Percentiles rank a stretch among this genome's conserved stretches.
Evolutionary conservation across 1,140 invertebrate genomes (phyloP).

Genomic region (Drosophila melanica): DNA sequence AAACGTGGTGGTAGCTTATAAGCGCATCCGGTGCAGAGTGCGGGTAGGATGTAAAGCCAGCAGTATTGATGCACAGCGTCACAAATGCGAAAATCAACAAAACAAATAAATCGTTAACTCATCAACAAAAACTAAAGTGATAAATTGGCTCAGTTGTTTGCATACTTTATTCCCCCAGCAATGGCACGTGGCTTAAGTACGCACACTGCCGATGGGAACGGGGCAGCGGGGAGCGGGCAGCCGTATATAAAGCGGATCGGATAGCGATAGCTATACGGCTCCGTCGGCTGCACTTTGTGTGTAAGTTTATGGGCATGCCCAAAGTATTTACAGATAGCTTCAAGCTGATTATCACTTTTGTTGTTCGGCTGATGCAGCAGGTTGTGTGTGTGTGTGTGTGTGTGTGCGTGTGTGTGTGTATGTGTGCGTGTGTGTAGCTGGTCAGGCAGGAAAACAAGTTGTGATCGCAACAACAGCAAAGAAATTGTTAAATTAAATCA

Average conservation of each 20-base stretch:
- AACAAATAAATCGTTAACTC: slow-evolving; percentile 1
- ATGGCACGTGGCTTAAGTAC: slow-evolving; percentile 10
- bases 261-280: not conserved
- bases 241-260: not conserved
- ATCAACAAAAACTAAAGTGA: slow-evolving; percentile 15
- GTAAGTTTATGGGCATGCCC: slow-evolving; percentile 57
- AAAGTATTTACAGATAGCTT: slow-evolving; percentile 31
- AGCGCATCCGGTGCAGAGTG: slow-evolving; percentile 7
- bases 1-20: not conserved
- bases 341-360: slow-evolving; percentile 6
- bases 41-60: not conserved
- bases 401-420: no score
- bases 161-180: slow-evolving; percentile 2
- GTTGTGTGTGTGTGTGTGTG: no score
- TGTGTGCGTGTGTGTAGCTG: not conserved
- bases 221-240: not conserved
- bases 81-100: not conserved
- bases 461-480: slow-evolving; percentile 44
- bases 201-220: not conserved
- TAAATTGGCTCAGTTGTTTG: slow-evolving; percentile 31
- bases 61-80: not conserved
- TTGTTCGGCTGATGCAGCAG: not conserved
- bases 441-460: slow-evolving; percentile 25
- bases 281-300: slow-evolving; percentile 65
- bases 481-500: slow-evolving; percentile 65